Evolutionary conservation across 2,888 invertebrate genomes (phyloP).

Genomic region (Chirona hameri): DNA sequence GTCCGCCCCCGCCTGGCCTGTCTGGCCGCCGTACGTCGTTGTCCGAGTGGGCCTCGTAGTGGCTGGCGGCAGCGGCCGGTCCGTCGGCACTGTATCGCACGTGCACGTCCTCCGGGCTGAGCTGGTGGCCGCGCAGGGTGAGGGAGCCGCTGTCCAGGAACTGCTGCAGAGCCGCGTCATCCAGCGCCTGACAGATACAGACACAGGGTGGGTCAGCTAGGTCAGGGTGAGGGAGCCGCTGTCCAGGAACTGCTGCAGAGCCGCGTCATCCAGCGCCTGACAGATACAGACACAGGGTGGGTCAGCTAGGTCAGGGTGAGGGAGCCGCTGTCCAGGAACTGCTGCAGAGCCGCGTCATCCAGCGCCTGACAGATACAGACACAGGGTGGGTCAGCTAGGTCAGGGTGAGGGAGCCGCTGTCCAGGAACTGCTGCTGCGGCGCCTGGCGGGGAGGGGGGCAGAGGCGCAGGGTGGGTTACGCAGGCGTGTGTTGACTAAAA

Average conservation of each 20-base stretch:
- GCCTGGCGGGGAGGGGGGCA: constrained; percentile 43
- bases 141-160: constrained; percentile 67
- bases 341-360: constrained; percentile 71
- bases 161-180: constrained; percentile 71
- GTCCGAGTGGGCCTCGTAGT: constrained; percentile 62
- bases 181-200: constrained; percentile 54
- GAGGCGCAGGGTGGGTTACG: no score
- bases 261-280: constrained; percentile 61
- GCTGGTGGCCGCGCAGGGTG: constrained; percentile 64
- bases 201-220: no score
- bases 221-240: constrained; percentile 65
- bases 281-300: no score
- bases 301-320: constrained; percentile 58
- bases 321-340: constrained; percentile 65
- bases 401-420: constrained; percentile 66
- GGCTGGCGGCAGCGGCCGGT: constrained; percentile 60
- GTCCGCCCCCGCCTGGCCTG: constrained; percentile 59
- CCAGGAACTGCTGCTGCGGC: constrained; percentile 66
- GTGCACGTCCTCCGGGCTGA: constrained; percentile 50
- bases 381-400: neutral
- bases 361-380: constrained; percentile 49
- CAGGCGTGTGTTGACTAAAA: no score
- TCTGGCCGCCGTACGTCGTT: constrained; percentile 71
- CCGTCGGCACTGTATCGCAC: constrained; percentile 51
- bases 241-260: constrained; percentile 70